A percentile compares a stretch with the other conserved stretches of the same genome.
phyloP scores from a whole-genome alignment of 2,113 vertebrate genomes.

The Pachypanchax playfairii region DNA sequence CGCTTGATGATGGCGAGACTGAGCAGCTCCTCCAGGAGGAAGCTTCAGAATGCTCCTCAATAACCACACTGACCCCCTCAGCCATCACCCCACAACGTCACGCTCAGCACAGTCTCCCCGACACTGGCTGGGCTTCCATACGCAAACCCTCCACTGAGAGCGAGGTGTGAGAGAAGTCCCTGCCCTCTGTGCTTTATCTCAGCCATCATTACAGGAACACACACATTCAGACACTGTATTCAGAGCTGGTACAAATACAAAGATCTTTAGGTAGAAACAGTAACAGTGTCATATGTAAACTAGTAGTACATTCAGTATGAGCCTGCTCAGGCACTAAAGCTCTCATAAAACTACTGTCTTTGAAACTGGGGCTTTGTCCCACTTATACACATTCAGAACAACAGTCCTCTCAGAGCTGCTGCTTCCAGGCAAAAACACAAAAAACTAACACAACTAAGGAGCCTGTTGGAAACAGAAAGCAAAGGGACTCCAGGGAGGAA shows the following conservation, averaged over 20 bases:
- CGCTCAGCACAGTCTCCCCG: conserved; percentile 85
- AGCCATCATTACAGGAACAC: conserved; percentile 34
- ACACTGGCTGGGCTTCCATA: conserved; percentile 92
- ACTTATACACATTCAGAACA: conserved; percentile 24
- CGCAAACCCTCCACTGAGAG: conserved; percentile 94
- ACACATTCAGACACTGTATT: conserved; percentile 45
- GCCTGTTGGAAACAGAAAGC: conserved; percentile 53
- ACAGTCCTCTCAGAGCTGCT: conserved; percentile 40
- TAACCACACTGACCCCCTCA: conserved; percentile 82
- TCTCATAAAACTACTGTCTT: conserved; percentile 28
- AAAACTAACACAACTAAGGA: conserved; percentile 35
- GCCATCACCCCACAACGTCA: conserved; percentile 87
- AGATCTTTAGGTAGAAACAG: conserved; percentile 36
- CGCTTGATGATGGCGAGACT: conserved; percentile 93
- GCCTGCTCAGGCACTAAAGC: conserved; percentile 25
- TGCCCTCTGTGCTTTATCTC: conserved; percentile 23
- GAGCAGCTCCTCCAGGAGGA: conserved; percentile 97
- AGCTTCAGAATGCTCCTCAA: conserved; percentile 94
- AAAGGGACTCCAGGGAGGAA: conserved; percentile 45
- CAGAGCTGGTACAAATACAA: conserved; percentile 53
- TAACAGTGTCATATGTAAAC: conserved; percentile 37
- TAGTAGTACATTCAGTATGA: conserved; percentile 43
- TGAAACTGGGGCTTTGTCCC: conserved; percentile 61
- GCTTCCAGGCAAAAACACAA: conserved; percentile 48
- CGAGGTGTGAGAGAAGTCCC: conserved; percentile 83